Evolutionary conservation across 2,113 vertebrate genomes (phyloP).

Genomic region (Heptranchias perlo): DNA sequence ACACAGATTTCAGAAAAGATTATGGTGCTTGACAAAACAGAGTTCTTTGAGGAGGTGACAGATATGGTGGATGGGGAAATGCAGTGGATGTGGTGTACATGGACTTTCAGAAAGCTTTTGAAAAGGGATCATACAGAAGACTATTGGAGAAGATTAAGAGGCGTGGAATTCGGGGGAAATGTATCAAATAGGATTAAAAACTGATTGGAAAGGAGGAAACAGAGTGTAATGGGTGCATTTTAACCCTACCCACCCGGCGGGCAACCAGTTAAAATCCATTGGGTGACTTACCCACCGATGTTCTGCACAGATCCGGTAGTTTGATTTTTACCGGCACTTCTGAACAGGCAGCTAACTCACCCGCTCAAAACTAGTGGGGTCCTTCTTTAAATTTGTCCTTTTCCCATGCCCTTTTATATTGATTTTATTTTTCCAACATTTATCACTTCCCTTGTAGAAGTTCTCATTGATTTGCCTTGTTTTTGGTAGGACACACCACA

Average conservation of each 20-base stretch:
- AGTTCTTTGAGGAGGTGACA: not conserved
- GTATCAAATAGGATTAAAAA: not conserved
- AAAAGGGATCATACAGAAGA: not conserved
- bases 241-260: not conserved
- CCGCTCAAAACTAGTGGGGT: not conserved
- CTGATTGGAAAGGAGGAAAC: not conserved
- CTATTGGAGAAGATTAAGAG: not conserved
- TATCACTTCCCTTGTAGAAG: not conserved
- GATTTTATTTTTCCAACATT: not conserved
- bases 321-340: not conserved
- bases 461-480: not conserved
- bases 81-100: not conserved
- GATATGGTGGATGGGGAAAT: not conserved
- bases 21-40: not conserved
- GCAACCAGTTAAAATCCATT: not conserved
- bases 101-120: conserved; percentile 2
- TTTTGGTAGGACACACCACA: too few relatives aligned
- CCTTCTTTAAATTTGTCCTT: not conserved
- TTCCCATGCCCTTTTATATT: not conserved
- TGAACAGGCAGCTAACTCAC: too few relatives aligned
- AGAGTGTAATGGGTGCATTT: not conserved
- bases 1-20: not conserved
- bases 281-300: not conserved
- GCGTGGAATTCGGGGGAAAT: not conserved
- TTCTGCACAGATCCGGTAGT: not conserved